Conservation (phyloP, 2,888 invertebrate genomes). For the Athripsodes cinereus region DNA sequence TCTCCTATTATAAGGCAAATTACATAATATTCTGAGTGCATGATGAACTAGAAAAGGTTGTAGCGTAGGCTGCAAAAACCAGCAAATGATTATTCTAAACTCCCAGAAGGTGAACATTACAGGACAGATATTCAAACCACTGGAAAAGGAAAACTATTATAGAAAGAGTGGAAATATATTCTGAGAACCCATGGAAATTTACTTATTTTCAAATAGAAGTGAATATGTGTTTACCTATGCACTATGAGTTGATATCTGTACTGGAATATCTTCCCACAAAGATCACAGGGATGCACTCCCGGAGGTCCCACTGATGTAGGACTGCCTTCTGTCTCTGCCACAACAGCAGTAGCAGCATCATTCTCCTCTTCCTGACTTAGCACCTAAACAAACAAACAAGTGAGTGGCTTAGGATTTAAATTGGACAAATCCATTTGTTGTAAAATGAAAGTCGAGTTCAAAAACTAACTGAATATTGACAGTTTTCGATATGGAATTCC, state of each 20-base stretch:
- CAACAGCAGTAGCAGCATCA: constrained; percentile 51
- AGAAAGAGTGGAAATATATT: too few species aligned
- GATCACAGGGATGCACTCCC: constrained; percentile 72
- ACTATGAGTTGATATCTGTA: constrained; percentile 84
- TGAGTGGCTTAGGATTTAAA: too few species aligned
- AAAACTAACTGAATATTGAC: too few species aligned
- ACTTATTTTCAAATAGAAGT: not conserved
- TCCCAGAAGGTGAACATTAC: too few species aligned
- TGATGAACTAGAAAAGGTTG: too few species aligned
- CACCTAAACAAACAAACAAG: constrained; percentile 33
- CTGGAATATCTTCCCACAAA: constrained; percentile 82
- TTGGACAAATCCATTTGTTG: not conserved
- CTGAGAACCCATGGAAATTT: not conserved
- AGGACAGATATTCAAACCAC: too few species aligned
- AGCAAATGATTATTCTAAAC: too few species aligned
- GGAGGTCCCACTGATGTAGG: constrained; percentile 52
- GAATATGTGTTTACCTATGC: constrained; percentile 49
- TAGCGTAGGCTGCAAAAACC: too few species aligned
- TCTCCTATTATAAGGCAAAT: too few species aligned
- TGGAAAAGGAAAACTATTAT: too few species aligned
- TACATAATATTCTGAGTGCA: too few species aligned
- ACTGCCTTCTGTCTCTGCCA: constrained; percentile 49
- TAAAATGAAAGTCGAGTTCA: not conserved
- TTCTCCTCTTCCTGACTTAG: constrained; percentile 47
- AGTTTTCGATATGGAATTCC: too few species aligned